Evolutionary conservation across 2,888 invertebrate species (phyloP), one percentile per base, ranked within the genome.

Genomic region (Orthosia gothica): DNA sequence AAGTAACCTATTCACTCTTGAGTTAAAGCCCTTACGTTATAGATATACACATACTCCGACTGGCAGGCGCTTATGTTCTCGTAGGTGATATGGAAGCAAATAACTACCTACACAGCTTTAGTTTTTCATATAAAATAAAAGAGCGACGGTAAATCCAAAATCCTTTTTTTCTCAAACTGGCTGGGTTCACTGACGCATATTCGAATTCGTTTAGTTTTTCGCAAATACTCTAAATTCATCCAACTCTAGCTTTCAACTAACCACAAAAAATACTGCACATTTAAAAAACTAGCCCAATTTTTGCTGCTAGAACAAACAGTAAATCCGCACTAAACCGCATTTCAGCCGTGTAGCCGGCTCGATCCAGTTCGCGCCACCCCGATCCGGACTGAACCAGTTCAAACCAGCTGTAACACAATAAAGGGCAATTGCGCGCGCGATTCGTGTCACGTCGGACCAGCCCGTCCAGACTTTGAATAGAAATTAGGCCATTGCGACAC

Each of bases 351-450:
- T 77, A 88, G 86, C 87, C 79, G 85, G 82, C 47, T 26, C 81
- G 70, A 78, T 83, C 76, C 63, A 83, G 86, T 84, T 81, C 86
- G 65, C 74, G 62, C 80, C 74, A 47, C 79, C 79, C 79, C 79
- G 69, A 80, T 73, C 82, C 80, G 78, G 78, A 45, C 57, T 69
- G 79, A 83, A 83, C 87, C 77, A 72, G 84, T 86, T 78, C 79
- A 86, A 86, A 87, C 88, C 87, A 85, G 89, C 86, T 88, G 90
- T 91, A 92, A 93, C 89, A 91, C 89, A 90, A 93, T 93, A 92
- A 92, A 92, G 87, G 89, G 88, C 91, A 90, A 92, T 87, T 88
- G 88, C 85, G 81, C 86, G 86, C 86, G 72, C 85, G 67, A 92
- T 92, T 92, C 93, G 76, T 82, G 90, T 92, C 94, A 93, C 93